Conservation (phyloP, 2,113 vertebrate genomes). For the Dendrocopos noguchii region DNA sequence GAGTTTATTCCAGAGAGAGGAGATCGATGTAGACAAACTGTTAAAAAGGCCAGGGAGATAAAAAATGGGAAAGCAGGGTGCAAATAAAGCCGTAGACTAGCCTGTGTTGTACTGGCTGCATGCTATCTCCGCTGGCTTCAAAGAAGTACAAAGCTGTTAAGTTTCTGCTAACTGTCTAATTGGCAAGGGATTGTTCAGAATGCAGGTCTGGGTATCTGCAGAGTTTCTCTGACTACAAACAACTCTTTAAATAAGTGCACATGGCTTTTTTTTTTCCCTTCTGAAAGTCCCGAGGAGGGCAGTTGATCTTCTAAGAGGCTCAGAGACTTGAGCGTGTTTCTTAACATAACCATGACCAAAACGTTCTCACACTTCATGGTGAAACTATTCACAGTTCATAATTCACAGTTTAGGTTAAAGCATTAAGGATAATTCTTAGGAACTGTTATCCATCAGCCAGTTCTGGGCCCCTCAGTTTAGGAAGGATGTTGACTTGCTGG, state of each 20-base stretch:
- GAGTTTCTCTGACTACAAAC: slow-evolving; percentile 5
- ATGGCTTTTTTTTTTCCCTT: not conserved
- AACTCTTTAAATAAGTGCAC: not conserved
- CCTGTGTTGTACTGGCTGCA: not conserved
- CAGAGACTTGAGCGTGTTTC: not conserved
- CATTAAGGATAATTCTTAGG: not conserved
- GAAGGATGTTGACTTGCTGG: too few species aligned
- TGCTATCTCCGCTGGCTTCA: not conserved
- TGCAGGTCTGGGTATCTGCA: slow-evolving; percentile 15
- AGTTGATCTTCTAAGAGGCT: not conserved
- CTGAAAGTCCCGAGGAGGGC: not conserved
- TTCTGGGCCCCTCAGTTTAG: too few species aligned
- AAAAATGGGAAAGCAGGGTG: not conserved
- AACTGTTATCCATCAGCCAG: not conserved
- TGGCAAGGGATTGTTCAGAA: slow-evolving; percentile 15
- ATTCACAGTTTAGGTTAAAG: not conserved
- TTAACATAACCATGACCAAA: not conserved
- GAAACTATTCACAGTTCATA: not conserved
- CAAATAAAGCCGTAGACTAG: not conserved
- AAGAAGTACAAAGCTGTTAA: not conserved
- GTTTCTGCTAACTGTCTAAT: slow-evolving; percentile 3
- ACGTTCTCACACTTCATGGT: not conserved
- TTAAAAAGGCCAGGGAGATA: not conserved
- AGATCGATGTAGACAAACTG: not conserved
- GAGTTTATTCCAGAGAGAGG: not conserved